Conservation (phyloP, 2,888 invertebrate genomes). For the Drosophila peninsularis region DNA sequence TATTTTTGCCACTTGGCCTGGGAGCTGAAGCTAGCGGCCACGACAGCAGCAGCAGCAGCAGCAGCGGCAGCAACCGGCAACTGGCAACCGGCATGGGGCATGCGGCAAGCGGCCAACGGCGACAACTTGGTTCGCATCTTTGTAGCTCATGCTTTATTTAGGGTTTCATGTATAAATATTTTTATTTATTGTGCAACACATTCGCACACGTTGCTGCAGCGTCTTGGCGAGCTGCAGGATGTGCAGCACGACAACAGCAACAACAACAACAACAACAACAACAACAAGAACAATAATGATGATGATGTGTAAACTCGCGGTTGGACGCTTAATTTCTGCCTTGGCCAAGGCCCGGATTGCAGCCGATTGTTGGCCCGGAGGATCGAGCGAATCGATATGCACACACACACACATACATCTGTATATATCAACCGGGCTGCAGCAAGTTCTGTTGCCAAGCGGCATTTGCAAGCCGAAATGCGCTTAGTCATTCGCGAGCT, state of each 20-base stretch:
- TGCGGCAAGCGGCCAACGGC: conserved; percentile 19
- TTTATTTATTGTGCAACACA: conserved; percentile 81
- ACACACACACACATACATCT: neutral
- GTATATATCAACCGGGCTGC: neutral
- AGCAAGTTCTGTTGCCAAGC: conserved; percentile 47
- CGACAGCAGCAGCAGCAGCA: conserved; percentile 29
- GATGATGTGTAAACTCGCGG: conserved; percentile 80
- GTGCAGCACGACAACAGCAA: conserved; percentile 60
- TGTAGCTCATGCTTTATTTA: conserved; percentile 81
- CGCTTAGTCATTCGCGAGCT: conserved; percentile 45
- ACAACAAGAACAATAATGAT: conserved; percentile 71
- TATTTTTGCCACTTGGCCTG: conserved; percentile 78
- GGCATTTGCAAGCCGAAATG: conserved; percentile 26
- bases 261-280: conserved; percentile 64
- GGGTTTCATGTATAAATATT: conserved; percentile 81
- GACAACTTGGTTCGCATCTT: conserved; percentile 74
- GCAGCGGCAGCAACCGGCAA: conserved; percentile 20
- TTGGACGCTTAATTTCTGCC: conserved; percentile 79
- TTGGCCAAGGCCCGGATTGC: conserved; percentile 61
- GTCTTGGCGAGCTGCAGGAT: conserved; percentile 50
- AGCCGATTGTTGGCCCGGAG: conserved; percentile 21
- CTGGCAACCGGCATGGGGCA: conserved; percentile 21
- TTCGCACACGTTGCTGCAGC: conserved; percentile 73
- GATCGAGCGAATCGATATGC: conserved; percentile 16
- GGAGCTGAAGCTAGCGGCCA: conserved; percentile 52